Conservation (phyloP, 1,140 invertebrate species). For the Bombus picipes region DNA sequence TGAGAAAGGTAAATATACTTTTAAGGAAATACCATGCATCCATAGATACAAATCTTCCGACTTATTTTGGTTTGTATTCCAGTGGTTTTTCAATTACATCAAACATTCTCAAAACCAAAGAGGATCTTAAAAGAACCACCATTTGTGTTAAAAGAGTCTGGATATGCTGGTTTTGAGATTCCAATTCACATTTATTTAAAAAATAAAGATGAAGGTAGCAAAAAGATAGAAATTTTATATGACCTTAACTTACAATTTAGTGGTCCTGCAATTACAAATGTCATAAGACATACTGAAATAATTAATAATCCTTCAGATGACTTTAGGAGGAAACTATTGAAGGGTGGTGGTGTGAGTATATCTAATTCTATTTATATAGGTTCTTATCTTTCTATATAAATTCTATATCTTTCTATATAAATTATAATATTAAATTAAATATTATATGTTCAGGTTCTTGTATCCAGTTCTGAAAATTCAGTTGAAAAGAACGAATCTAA, state of each 20-base stretch:
- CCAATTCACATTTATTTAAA: constrained; percentile 96
- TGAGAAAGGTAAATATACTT: constrained; percentile 86
- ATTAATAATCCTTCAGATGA: constrained; percentile 94
- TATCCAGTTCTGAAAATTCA: constrained; percentile 71
- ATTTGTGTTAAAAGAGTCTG: constrained; percentile 95
- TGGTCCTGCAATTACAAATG: constrained; percentile 87
- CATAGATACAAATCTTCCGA: neutral
- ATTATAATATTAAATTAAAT: neutral
- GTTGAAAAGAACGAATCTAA: constrained; percentile 77
- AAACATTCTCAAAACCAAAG: constrained; percentile 95
- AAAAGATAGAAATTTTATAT: constrained; percentile 93
- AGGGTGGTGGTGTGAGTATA: constrained; percentile 89
- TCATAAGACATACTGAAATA: constrained; percentile 88
- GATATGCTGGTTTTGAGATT: constrained; percentile 96
- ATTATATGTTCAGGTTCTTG: constrained; percentile 60
- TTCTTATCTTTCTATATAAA: neutral
- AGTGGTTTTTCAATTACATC: constrained; percentile 95
- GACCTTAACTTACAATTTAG: constrained; percentile 91
- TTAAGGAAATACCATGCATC: fast-evolving
- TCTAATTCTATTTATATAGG: neutral
- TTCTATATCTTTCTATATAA: neutral
- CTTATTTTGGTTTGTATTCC: constrained; percentile 40
- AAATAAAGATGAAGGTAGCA: constrained; percentile 93
- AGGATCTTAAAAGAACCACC: constrained; percentile 95
- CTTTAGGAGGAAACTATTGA: constrained; percentile 92